Evolutionary conservation across 2,888 invertebrate species (phyloP).

Genomic region (Meloe dianella): DNA sequence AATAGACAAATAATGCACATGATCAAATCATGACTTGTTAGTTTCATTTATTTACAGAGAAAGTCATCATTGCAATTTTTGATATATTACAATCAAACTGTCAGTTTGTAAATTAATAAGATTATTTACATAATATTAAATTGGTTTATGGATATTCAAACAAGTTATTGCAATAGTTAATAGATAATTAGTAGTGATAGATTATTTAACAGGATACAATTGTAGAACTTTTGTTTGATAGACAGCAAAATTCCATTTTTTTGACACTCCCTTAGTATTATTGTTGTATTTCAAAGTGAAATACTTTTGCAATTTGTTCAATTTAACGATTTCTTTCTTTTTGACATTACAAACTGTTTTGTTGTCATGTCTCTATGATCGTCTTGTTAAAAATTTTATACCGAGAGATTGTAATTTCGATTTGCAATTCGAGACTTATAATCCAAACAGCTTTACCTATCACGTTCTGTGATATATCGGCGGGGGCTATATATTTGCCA

Average conservation of each 20-base stretch:
- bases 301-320: constrained; percentile 26
- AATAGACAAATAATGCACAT: constrained; percentile 6
- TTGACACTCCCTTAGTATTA: constrained; percentile 21
- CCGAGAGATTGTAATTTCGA: constrained; percentile 18
- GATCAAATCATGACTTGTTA: constrained; percentile 9
- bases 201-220: constrained; percentile 12
- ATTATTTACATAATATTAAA: constrained; percentile 26
- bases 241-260: background rate
- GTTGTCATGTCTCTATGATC: constrained; percentile 15
- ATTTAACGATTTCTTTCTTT: constrained; percentile 14
- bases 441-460: constrained; percentile 28
- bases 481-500: constrained; percentile 6
- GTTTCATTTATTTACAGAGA: background rate
- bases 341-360: constrained; percentile 24
- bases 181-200: constrained; percentile 19
- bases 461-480: constrained; percentile 27
- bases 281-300: constrained; percentile 20
- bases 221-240: background rate
- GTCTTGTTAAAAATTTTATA: background rate
- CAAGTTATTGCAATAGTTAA: constrained; percentile 19
- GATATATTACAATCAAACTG: constrained; percentile 18
- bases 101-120: constrained; percentile 23
- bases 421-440: constrained; percentile 18
- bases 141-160: constrained; percentile 13
- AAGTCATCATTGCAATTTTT: constrained; percentile 5